Evolutionary conservation across 2,113 vertebrate genomes (phyloP), one percentile per base, ranked within the genome.

Genomic region (Loxodonta africana): DNA sequence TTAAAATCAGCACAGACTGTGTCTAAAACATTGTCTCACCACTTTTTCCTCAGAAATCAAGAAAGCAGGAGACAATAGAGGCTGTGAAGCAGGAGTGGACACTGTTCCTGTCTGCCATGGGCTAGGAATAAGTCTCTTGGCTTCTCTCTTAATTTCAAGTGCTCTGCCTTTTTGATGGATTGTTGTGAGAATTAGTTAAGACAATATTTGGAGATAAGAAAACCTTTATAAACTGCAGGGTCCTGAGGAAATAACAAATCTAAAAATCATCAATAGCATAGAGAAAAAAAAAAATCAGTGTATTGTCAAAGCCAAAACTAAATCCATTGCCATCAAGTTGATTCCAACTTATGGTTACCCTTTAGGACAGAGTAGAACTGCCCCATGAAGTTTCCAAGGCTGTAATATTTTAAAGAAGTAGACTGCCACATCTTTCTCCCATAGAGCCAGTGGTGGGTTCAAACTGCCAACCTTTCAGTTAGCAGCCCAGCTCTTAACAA

Each of bases 201-300:
- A 94, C 46, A 89, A 26, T 37, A 71, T 41, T 62, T 51, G 46
- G 44, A 46, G 44, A 26, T 46, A 15, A 17, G 0, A 53, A 26
- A 57, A 85, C 8, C 4, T 76, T n/a, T 74, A 20, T 86, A 48
- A 81, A 65, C 4, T 60, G 0, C 5, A 78, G 62, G 1, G 6
- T 90, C 2, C 0, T 74, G 1, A 94, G 48, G 25, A 78, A 88
- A 83, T 69, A 85, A 74, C 33, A 84, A 80, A 83, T 76, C 51
- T 84, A 25, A 95, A 76, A 91, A 77, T 83, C 48, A 95, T 3
- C 69, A 51, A 10, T 46, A 71, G 1, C 51, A 8, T 63, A 82
- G 6, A 88, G 11, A 23, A 77, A 91, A 41, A 83, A n/a, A 90
- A 83, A 65, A 83, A 17, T 48, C 48, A 20, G 18, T 87, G 15